Base-by-base conservation (phyloP, 2,113 vertebrate genomes). In the Gambusia holbrooki region DNA sequence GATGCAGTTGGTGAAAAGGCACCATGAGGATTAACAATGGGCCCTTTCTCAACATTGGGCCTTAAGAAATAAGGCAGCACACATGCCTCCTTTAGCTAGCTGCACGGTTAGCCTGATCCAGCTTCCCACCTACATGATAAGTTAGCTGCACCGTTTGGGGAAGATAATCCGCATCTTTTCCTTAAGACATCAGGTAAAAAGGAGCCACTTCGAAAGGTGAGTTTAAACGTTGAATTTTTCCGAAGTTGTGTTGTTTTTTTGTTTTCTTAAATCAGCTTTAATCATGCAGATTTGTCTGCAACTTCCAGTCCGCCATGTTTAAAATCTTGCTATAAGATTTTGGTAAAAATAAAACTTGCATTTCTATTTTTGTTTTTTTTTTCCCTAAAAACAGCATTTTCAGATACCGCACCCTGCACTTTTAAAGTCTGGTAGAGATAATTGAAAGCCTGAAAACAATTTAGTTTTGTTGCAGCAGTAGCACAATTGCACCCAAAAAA, bases 151-250 rank as follows among this genome's bases (percentile, higher is more conserved):
- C 51, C 67, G 40, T 68, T 62, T 69, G 7, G 12, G 74, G 75
- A 62, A 30, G 73, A 72, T 75, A 69, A 80, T 79, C 77, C 12
- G 17, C 5, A 1, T 25, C 22, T 54, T 58, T n/a, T 58, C 22
- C 51, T n/a, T n/a, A n/a, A 25, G 51, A 22, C 25, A 58, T 77
- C 84, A 89, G 83, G 92, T 88, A 81, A 92, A 89, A 87, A 8
- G 28, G 45, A 67, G 61, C n/a, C 2, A 28, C n/a, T 76, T 74
- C 68, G 66, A 45, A 87, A 91, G 89, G 91, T 92, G 91, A 83
- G 90, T 89, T 88, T 76, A 71, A 79, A 80, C 71, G 33, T 77
- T 74, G 68, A 84, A 87, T 87, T 69, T 42, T 84, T 83, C 78
- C 63, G 70, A 61, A 73, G 76, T 77, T 74, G 74, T 77, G 66